Base-by-base conservation (phyloP, 2,797 vertebrate species). In the Carcharodon carcharias region DNA sequence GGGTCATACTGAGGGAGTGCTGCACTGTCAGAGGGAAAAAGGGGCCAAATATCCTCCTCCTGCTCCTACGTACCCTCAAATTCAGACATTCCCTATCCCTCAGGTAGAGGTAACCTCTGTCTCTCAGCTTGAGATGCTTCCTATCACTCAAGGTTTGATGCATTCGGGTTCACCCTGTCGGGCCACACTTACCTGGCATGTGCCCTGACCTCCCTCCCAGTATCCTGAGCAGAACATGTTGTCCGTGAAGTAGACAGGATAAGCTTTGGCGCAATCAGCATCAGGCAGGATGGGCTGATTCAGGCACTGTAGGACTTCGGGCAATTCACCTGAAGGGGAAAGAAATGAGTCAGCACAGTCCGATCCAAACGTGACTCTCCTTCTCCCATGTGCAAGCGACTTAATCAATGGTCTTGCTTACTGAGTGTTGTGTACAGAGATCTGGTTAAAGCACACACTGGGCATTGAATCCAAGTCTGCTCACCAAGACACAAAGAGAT, bases 181-280 rank as follows among this genome's bases (percentile, higher is more conserved):
- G 21, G 16, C 5, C 0, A 12, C 73, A 21, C 45, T 4, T 96
- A 98, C 98, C 97, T 97, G 97, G 96, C 98, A 98, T 96, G 98
- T 98, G 97, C 97, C 98, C 97, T 97, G 97, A 2, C 97, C 97
- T 82, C 97, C 97, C 0, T 97, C 91, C 97, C 98, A 96, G 96
- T 98, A 98, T 61, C 97, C 97, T 0, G 98, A 97, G 96, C 97
- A 98, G 56, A 98, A 26, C 97, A 98, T 98, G 97, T 97, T 98
- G 5, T 97, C 96, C 0, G 97, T 98, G 96, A 98, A 96, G 61
- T 96, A 96, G 16, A 95, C 95, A 23, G 97, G 96, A 96, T 98
- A 98, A 96, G 98, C 97, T 65, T 96, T 97, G 96, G 67, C 96
- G 97, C 98, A 98, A 97, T 97, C 96, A 67, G 96, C 96, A 96